phyloP scores from a whole-genome alignment of 2,888 invertebrate species.

The Lasioglossum malachurum region DNA sequence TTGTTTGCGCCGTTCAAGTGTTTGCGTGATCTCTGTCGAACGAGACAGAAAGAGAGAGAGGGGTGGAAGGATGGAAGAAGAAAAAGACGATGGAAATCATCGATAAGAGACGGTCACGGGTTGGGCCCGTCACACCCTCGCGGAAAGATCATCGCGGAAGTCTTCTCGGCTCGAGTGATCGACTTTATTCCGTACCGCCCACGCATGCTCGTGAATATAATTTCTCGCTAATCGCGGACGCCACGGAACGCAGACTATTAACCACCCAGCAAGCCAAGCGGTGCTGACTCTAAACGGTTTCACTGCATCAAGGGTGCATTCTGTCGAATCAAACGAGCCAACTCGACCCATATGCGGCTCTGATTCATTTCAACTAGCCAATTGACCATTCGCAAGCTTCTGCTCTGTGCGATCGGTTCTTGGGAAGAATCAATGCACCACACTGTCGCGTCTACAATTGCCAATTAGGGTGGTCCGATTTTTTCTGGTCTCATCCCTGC shows the following conservation, averaged over 20 bases:
- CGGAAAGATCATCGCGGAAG: constrained; percentile 66
- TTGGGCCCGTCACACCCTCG: constrained; percentile 56
- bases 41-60: background rate
- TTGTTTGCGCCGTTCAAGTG: constrained; percentile 22
- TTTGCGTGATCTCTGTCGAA: constrained; percentile 40
- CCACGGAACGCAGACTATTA: constrained; percentile 54
- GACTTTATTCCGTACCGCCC: constrained; percentile 61
- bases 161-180: constrained; percentile 55
- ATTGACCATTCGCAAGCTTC: background rate
- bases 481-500: too few relatives aligned
- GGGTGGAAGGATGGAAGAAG: background rate
- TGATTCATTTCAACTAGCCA: constrained; percentile 12
- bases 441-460: background rate
- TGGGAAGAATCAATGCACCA: background rate
- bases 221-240: constrained; percentile 65
- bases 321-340: constrained; percentile 32
- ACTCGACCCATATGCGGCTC: background rate
- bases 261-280: constrained; percentile 59
- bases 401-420: background rate
- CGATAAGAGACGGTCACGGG: constrained; percentile 48
- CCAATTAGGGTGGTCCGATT: background rate
- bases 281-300: constrained; percentile 43
- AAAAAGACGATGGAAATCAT: constrained; percentile 59
- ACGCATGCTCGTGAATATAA: constrained; percentile 63
- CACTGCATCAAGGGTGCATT: constrained; percentile 39